Evolutionary conservation across 2,113 vertebrate genomes (phyloP).

Genomic region (Antennarius striatus): DNA sequence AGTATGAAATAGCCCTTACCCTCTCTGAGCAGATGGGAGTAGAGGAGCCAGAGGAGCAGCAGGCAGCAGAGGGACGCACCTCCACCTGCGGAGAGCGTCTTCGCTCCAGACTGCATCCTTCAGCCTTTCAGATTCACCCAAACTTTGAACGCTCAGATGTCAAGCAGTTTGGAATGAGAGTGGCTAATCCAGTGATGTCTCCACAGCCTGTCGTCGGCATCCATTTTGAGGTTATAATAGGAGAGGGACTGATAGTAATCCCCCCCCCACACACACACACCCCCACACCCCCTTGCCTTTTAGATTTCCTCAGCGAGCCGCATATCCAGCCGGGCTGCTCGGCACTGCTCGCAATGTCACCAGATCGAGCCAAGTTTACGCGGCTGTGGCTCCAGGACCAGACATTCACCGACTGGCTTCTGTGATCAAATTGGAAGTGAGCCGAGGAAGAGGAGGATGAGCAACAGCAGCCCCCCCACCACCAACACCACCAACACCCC

Average conservation of each 20-base stretch:
- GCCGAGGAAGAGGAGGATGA: constrained; percentile 33
- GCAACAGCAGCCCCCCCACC: constrained; percentile 7
- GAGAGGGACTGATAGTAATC: constrained; percentile 62
- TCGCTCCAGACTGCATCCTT: constrained; percentile 83
- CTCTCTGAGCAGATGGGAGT: constrained; percentile 84
- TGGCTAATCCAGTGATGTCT: constrained; percentile 65
- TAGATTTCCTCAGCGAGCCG: constrained; percentile 57
- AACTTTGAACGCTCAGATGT: constrained; percentile 69
- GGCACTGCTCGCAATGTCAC: constrained; percentile 37
- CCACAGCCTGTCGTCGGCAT: constrained; percentile 71
- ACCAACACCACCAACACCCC: background rate
- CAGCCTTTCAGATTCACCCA: constrained; percentile 54
- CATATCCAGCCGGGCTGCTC: constrained; percentile 55
- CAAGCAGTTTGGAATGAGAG: constrained; percentile 48
- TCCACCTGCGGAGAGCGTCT: constrained; percentile 82
- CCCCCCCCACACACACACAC: constrained; percentile 7
- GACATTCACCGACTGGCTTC: background rate
- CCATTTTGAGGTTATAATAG: constrained; percentile 73
- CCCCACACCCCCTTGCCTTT: constrained; percentile 13
- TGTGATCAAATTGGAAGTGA: background rate
- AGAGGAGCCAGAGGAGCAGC: constrained; percentile 84
- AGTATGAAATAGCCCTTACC: constrained; percentile 72
- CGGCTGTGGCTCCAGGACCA: constrained; percentile 44
- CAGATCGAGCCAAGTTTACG: constrained; percentile 63
- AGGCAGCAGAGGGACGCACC: constrained; percentile 85